A percentile compares a stretch with the other conserved stretches of the same genome.
phyloP scores from a whole-genome alignment of 2,797 vertebrate genomes.

The Glossophaga mutica region DNA sequence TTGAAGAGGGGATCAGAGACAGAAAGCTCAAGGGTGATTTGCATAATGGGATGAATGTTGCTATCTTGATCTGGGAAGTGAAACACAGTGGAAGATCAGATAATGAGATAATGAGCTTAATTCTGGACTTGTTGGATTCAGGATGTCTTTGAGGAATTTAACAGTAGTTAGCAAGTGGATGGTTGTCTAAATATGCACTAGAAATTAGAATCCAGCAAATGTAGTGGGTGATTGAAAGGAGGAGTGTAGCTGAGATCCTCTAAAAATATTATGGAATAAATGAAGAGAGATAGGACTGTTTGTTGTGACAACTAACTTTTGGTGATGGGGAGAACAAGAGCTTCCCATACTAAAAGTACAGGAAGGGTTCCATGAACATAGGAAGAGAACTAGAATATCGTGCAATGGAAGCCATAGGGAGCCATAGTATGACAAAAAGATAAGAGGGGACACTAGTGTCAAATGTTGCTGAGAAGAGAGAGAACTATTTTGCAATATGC shows the following conservation, averaged over 20 bases:
- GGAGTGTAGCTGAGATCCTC: background rate
- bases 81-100: background rate
- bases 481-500: background rate
- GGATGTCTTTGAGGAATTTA: background rate
- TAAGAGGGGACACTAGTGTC: background rate
- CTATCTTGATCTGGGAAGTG: background rate
- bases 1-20: background rate
- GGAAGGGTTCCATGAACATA: background rate
- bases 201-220: background rate
- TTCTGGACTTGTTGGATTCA: background rate
- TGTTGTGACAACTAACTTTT: background rate
- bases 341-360: background rate
- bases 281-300: background rate
- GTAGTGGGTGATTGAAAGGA: background rate
- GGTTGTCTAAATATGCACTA: background rate
- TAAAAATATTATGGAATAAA: background rate
- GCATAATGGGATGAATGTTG: background rate
- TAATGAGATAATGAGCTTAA: background rate
- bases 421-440: background rate
- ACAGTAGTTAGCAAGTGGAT: background rate
- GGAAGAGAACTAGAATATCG: background rate
- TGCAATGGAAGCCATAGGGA: background rate
- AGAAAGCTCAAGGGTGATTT: background rate
- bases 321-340: background rate
- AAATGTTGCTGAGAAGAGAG: background rate